Conservation (phyloP, 2,797 vertebrate species). For the Mormyrus hasselquistii region DNA sequence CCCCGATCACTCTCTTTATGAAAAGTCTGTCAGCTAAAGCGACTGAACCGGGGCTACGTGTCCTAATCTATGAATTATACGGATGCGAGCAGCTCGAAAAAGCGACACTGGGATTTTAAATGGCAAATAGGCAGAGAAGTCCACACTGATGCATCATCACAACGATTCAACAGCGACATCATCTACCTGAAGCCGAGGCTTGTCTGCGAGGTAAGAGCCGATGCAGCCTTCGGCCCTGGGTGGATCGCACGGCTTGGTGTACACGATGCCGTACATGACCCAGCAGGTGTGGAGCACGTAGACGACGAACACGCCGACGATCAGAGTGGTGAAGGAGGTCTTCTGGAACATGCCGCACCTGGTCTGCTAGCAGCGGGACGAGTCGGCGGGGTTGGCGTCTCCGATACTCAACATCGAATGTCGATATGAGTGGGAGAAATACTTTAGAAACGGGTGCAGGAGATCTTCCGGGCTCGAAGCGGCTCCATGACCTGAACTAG, state of each 20-base stretch:
- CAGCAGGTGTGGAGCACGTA: constrained; percentile 95
- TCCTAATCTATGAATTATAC: background rate
- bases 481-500: constrained; percentile 1
- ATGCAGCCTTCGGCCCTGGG: constrained; percentile 65
- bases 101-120: background rate
- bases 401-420: background rate
- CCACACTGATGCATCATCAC: no score
- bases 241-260: constrained; percentile 81
- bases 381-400: background rate
- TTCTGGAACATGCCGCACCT: constrained; percentile 63
- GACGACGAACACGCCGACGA: constrained; percentile 85
- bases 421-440: background rate
- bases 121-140: background rate
- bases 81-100: background rate
- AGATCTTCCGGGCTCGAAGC: background rate
- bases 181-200: constrained; percentile 83
- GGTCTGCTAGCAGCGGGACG: constrained; percentile 25
- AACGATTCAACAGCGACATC: background rate
- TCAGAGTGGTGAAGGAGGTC: constrained; percentile 82
- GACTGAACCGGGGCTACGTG: background rate
- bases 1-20: background rate
- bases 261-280: constrained; percentile 96
- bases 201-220: constrained; percentile 72
- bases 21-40: background rate
- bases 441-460: background rate